These are phyloP conservation scores for Erebia epiphron DNA, from an alignment of 2,888 invertebrate species.

Conservation along the genomic window DNA sequence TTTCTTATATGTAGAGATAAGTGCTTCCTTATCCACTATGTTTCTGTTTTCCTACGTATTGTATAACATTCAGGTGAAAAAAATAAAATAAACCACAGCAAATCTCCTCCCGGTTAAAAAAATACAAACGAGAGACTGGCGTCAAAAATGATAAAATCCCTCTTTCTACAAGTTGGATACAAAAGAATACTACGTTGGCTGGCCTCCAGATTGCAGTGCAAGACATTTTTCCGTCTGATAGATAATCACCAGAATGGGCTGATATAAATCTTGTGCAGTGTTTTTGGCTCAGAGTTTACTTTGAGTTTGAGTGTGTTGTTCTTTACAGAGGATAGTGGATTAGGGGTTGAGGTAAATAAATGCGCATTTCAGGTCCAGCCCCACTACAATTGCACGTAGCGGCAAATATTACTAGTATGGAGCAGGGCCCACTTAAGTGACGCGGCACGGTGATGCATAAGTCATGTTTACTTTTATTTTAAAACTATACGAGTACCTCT, in stretches of 20 bases:
- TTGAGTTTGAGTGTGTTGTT: slow-evolving; percentile 24
- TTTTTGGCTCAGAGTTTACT: slow-evolving; percentile 31
- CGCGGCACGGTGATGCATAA: too few species aligned
- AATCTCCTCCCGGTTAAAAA: not conserved
- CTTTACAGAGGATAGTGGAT: slow-evolving; percentile 24
- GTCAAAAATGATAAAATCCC: slow-evolving; percentile 8
- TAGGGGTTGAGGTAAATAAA: slow-evolving; percentile 4
- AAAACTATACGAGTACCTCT: too few species aligned
- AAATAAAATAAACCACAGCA: slow-evolving; percentile 1
- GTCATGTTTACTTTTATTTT: too few species aligned
- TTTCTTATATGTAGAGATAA: too few species aligned
- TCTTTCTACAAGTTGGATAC: slow-evolving; percentile 11
- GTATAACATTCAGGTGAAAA: too few species aligned
- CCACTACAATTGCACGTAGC: too few species aligned
- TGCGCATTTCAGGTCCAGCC: not conserved
- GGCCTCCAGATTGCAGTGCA: slow-evolving; percentile 17
- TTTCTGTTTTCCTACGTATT: too few species aligned
- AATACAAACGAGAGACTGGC: not conserved
- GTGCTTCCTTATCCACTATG: too few species aligned
- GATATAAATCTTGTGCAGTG: slow-evolving; percentile 30
- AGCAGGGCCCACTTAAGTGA: too few species aligned
- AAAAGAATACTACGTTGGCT: slow-evolving; percentile 21
- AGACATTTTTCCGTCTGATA: slow-evolving; percentile 32
- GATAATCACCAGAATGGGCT: slow-evolving; percentile 29
- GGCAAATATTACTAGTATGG: too few species aligned